Base-by-base conservation (phyloP, 2,797 vertebrate genomes). In the Melanotaenia parkinsoni region DNA sequence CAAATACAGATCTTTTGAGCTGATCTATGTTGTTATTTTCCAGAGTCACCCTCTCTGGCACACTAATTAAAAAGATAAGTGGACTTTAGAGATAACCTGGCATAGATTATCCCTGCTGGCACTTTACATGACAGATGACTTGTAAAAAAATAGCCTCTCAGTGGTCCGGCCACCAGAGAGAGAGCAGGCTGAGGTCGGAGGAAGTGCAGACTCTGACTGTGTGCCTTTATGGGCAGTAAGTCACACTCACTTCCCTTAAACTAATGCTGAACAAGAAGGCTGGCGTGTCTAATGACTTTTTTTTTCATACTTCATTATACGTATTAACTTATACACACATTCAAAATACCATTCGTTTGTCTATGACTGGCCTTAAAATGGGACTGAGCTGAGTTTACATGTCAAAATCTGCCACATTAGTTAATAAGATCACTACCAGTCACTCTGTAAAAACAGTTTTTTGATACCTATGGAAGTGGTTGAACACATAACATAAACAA, bases 1-100 rank as follows among this genome's bases (percentile, higher is more conserved):
- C 69, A 79, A 53, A 87, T 76, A 88, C 57, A 1, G 63, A 85
- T 87, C 76, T 81, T 75, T 81, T 76, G 79, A 62, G 83, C 76
- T 76, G 78, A 79, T 85, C 79, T 76, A 32, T 81, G 74, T 81
- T 81, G 82, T 84, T 89, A 65, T 89, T 86, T 86, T 86, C 80
- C 80, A 82, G 79, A 81, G 64, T 76, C 67, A 32, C 65, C 77
- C 80, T 83, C 83, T 82, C 74, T 45, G 32, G 76, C 83, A 82
- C 82, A 66, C 72, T 87, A 88, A 88, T 91, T 93, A 89, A 87
- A 90, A 86, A 88, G 86, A 92, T 84, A 80, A 79, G 77, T 88
- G 76, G 85, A 77, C 83, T 90, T 88, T 79, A 82, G 62, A 86
- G 88, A 92, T 92, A 88, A 92, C 88, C 88, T 88, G 82, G 79